phyloP scores from a whole-genome alignment of 2,888 invertebrate species.

The Macrosiphum euphorbiae region DNA sequence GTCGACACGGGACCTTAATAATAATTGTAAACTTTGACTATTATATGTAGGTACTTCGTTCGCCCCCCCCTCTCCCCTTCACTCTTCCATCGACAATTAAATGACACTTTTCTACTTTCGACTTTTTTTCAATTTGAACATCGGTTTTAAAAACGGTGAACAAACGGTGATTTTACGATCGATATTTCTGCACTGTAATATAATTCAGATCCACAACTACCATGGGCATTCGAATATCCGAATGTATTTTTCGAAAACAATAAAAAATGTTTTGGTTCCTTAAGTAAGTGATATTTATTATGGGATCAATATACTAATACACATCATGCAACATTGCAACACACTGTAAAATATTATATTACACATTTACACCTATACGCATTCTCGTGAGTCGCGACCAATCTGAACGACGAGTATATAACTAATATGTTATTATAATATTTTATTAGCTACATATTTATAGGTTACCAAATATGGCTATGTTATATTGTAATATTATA shows the following conservation, averaged over 20 bases:
- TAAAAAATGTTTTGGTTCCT: neutral
- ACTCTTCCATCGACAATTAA: neutral
- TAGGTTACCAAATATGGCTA: neutral
- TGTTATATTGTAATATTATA: neutral
- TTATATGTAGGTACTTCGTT: no score
- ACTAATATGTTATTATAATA: neutral
- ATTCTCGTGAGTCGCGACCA: neutral
- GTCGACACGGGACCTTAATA: neutral
- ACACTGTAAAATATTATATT: neutral
- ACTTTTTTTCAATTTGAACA: neutral
- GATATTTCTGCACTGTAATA: neutral
- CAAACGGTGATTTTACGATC: neutral
- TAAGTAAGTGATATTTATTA: no score
- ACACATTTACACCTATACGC: neutral
- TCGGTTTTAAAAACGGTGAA: no score
- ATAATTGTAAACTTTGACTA: neutral
- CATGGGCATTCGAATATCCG: neutral
- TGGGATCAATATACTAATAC: neutral
- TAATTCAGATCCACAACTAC: neutral
- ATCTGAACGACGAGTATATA: neutral
- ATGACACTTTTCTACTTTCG: neutral
- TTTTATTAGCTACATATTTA: neutral
- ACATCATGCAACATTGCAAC: neutral
- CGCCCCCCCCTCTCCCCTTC: neutral
- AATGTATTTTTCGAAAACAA: neutral